These are phyloP conservation scores for Agapostemon virescens DNA, from an alignment of 2,888 invertebrate genomes.

Conservation along the genomic window DNA sequence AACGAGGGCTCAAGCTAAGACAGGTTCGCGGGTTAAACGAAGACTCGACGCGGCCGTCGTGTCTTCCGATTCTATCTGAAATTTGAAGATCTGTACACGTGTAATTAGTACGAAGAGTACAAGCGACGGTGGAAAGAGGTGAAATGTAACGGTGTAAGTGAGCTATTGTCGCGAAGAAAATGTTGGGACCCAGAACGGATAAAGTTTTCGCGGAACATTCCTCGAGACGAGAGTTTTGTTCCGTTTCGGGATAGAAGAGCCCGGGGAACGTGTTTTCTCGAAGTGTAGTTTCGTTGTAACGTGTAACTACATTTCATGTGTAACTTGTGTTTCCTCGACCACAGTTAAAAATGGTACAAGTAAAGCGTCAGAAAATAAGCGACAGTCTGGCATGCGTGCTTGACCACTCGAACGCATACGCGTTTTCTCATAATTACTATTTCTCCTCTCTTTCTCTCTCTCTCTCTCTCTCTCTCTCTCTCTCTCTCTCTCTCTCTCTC, in stretches of 20 bases:
- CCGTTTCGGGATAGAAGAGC: background rate
- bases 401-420: conserved; percentile 49
- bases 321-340: conserved; percentile 58
- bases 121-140: conserved; percentile 48
- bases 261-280: conserved; percentile 14
- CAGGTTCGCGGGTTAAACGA: background rate
- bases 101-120: background rate
- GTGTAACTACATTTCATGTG: conserved; percentile 27
- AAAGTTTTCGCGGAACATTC: background rate
- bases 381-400: conserved; percentile 73
- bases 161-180: conserved; percentile 18
- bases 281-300: conserved; percentile 69
- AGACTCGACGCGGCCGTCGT: background rate
- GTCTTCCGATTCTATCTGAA: background rate
- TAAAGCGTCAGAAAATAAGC: conserved; percentile 77
- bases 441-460: conserved; percentile 7
- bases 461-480: too few species aligned
- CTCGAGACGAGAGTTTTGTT: background rate
- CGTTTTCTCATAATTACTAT: conserved; percentile 7
- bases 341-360: conserved; percentile 63
- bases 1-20: background rate
- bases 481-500: too few species aligned
- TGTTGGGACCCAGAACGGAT: background rate
- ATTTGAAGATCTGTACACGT: conserved; percentile 18
- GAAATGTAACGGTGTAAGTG: conserved; percentile 30